Evolutionary conservation across 2,113 vertebrate genomes (phyloP).

Genomic region (Sapajus apella): DNA sequence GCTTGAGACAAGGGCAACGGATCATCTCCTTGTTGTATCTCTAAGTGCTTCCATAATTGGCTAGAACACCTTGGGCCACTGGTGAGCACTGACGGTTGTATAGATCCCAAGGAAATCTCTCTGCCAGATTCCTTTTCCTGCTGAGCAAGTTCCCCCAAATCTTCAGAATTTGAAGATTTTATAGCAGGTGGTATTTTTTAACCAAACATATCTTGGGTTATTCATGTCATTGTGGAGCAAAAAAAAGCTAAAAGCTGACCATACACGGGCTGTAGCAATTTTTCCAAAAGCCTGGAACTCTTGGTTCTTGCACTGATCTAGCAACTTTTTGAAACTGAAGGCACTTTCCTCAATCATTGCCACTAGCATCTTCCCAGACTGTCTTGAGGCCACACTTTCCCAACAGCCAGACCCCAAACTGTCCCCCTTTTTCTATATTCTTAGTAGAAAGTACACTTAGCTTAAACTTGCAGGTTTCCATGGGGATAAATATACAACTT

Average conservation of each 20-base stretch:
- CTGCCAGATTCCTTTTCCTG: neutral
- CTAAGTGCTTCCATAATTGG: neutral
- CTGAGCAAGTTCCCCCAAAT: neutral
- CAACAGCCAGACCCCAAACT: neutral
- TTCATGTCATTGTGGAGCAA: too few species aligned
- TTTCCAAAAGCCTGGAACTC: slow-evolving; percentile 89
- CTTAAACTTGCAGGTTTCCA: neutral
- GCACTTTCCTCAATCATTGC: slow-evolving; percentile 92
- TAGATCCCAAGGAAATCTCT: neutral
- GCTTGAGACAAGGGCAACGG: neutral
- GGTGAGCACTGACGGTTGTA: too few species aligned
- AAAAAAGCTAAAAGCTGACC: too few species aligned
- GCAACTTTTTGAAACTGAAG: slow-evolving; percentile 89
- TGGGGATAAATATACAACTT: neutral
- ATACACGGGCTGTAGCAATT: too few species aligned
- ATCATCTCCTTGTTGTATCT: neutral
- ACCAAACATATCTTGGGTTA: too few species aligned
- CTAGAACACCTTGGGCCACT: neutral
- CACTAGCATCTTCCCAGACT: slow-evolving; percentile 90
- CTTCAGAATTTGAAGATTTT: too few species aligned
- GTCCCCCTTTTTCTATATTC: neutral
- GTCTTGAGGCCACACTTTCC: neutral
- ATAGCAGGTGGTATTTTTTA: too few species aligned
- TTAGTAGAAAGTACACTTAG: slow-evolving; percentile 73
- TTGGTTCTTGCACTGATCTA: slow-evolving; percentile 95